Percentiles rank a stretch among this genome's conserved stretches.
Conservation (phyloP, 2,888 invertebrate species). For the Drosophila engyochracea region DNA sequence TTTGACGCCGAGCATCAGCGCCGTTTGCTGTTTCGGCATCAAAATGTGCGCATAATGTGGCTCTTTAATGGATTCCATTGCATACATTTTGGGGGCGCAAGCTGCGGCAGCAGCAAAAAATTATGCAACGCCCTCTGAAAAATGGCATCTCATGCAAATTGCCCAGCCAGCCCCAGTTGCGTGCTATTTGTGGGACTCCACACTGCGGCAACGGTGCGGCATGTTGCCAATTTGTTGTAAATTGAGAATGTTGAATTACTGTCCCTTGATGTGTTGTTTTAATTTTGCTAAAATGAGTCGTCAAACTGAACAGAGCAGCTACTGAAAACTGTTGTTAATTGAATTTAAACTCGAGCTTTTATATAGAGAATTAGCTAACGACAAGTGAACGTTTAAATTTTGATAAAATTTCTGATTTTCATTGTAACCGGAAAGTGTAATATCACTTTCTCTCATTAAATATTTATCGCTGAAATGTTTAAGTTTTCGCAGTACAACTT, state of each 20-base stretch:
- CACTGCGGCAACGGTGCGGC: constrained; percentile 57
- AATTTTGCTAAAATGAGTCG: constrained; percentile 16
- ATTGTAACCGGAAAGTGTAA: background rate
- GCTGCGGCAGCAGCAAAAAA: constrained; percentile 39
- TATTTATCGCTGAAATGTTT: background rate
- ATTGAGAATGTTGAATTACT: background rate
- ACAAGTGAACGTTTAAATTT: background rate
- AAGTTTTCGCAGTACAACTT: background rate
- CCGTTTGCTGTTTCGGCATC: constrained; percentile 31
- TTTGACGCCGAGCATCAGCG: constrained; percentile 27
- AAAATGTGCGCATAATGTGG: constrained; percentile 70
- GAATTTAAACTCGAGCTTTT: constrained; percentile 4
- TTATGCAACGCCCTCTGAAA: constrained; percentile 69
- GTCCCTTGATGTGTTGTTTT: constrained; percentile 21
- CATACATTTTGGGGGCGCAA: constrained; percentile 49
- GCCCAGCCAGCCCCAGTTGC: constrained; percentile 30
- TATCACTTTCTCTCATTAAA: background rate
- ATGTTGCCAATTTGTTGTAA: constrained; percentile 42
- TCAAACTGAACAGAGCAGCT: background rate
- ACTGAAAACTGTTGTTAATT: constrained; percentile 1
- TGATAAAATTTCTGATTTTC: background rate
- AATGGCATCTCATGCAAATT: constrained; percentile 71
- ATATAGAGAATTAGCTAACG: background rate
- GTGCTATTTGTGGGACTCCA: constrained; percentile 50
- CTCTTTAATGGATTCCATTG: constrained; percentile 65